These are phyloP conservation scores for Forbesichthys agassizii DNA, from an alignment of 2,113 vertebrate species.

Conservation along the genomic window DNA sequence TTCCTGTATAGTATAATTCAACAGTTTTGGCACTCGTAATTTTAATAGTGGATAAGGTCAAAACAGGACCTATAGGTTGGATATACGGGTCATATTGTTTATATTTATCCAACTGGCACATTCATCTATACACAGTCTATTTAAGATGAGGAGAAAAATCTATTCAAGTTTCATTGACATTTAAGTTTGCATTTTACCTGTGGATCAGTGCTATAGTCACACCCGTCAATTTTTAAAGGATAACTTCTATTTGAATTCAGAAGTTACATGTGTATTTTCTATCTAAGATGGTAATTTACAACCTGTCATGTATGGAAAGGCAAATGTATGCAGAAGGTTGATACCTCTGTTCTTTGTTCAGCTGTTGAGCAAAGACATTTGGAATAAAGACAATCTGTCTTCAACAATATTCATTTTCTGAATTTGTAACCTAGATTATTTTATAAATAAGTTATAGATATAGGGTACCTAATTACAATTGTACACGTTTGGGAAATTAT, in stretches of 20 bases:
- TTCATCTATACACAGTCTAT: slow-evolving; percentile 65
- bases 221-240: slow-evolving; percentile 81
- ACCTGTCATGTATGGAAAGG: slow-evolving; percentile 86
- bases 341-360: slow-evolving; percentile 91
- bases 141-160: slow-evolving; percentile 58
- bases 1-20: slow-evolving; percentile 67
- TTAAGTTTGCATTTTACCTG: slow-evolving; percentile 79
- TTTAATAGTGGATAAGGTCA: slow-evolving; percentile 55
- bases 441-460: neutral
- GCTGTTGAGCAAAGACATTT: slow-evolving; percentile 92
- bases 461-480: neutral
- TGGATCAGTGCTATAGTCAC: slow-evolving; percentile 88
- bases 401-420: slow-evolving; percentile 68
- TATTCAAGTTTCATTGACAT: slow-evolving; percentile 49
- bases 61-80: slow-evolving; percentile 67
- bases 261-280: slow-evolving; percentile 84
- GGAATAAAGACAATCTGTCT: slow-evolving; percentile 99
- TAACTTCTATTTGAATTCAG: slow-evolving; percentile 86
- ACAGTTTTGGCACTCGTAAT: slow-evolving; percentile 61
- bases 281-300: slow-evolving; percentile 82
- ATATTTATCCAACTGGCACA: slow-evolving; percentile 68
- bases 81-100: slow-evolving; percentile 78
- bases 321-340: slow-evolving; percentile 89
- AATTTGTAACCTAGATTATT: slow-evolving; percentile 59
- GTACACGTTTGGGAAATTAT: neutral